Conservation (phyloP, 2,797 vertebrate species). For the Perodicticus potto region DNA sequence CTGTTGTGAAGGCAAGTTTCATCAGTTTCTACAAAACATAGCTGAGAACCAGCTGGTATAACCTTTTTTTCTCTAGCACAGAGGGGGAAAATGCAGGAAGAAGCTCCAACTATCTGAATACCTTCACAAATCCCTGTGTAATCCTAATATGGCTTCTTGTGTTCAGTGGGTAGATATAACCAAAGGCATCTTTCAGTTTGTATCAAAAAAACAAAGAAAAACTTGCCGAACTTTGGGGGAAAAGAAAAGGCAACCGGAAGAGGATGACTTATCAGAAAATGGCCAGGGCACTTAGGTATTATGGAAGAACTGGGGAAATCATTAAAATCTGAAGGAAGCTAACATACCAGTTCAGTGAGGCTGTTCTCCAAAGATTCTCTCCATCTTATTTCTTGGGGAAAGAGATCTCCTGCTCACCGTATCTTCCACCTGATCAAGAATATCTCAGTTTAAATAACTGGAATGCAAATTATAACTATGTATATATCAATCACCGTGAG, state of each 20-base stretch:
- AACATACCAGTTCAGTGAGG: constrained; percentile 97
- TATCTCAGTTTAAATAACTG: constrained; percentile 88
- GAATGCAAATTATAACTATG: constrained; percentile 90
- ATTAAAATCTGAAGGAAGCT: constrained; percentile 97
- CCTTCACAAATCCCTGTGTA: constrained; percentile 94
- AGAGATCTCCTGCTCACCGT: constrained; percentile 86
- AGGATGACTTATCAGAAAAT: constrained; percentile 99
- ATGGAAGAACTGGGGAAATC: constrained; percentile 97
- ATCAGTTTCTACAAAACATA: no score
- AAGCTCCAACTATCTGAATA: constrained; percentile 97
- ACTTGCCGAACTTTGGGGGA: constrained; percentile 97
- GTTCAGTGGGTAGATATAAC: constrained; percentile 97
- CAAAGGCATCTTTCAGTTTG: constrained; percentile 96
- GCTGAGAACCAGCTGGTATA: no score
- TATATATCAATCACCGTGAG: constrained; percentile 89
- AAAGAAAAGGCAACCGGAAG: constrained; percentile 98
- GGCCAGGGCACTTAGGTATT: constrained; percentile 98
- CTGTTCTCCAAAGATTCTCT: constrained; percentile 94
- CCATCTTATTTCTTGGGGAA: constrained; percentile 85
- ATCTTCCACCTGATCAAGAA: constrained; percentile 85
- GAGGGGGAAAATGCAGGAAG: constrained; percentile 91
- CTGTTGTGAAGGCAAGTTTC: no score
- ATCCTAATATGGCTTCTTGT: constrained; percentile 95
- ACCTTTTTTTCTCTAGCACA: no score
- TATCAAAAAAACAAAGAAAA: constrained; percentile 99